A percentile compares a stretch with the other conserved stretches of the same genome.
Conservation (phyloP, 2,113 vertebrate species). For the Proterorhinus semilunaris region DNA sequence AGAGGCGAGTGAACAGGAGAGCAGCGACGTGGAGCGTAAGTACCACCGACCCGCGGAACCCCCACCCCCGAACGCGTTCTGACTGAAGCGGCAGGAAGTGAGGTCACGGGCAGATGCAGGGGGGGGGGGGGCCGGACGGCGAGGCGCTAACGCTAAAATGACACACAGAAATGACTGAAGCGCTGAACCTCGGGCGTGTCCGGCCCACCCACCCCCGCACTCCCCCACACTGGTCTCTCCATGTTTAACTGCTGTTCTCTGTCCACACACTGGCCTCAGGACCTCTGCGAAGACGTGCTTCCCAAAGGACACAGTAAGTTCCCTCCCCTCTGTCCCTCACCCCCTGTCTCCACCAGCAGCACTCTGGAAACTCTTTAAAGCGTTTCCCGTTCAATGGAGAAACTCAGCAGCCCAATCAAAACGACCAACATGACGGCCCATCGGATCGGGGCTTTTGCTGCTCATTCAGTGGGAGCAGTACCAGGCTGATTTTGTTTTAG, state of each 20-base stretch:
- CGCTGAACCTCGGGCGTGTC: conserved; percentile 13
- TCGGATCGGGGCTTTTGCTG: too few species aligned
- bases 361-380: too few species aligned
- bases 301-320: conserved; percentile 98
- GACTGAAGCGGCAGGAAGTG: conserved; percentile 58
- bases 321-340: not conserved
- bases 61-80: not conserved
- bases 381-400: too few species aligned
- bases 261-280: conserved; percentile 88
- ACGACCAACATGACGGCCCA: too few species aligned
- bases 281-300: conserved; percentile 93
- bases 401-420: too few species aligned
- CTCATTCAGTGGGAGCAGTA: too few species aligned
- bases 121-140: conserved; percentile 76
- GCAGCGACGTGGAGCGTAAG: conserved; percentile 98
- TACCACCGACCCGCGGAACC: conserved; percentile 72
- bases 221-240: conserved; percentile 59
- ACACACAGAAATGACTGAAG: too few species aligned
- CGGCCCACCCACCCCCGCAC: conserved; percentile 50
- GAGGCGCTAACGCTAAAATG: conserved; percentile 19
- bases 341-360: not conserved
- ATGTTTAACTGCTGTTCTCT: conserved; percentile 86
- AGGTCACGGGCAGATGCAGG: conserved; percentile 58
- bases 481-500: too few species aligned
- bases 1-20: conserved; percentile 97